Conservation (phyloP, 2,888 invertebrate species). For the Cacoxenus indagator region DNA sequence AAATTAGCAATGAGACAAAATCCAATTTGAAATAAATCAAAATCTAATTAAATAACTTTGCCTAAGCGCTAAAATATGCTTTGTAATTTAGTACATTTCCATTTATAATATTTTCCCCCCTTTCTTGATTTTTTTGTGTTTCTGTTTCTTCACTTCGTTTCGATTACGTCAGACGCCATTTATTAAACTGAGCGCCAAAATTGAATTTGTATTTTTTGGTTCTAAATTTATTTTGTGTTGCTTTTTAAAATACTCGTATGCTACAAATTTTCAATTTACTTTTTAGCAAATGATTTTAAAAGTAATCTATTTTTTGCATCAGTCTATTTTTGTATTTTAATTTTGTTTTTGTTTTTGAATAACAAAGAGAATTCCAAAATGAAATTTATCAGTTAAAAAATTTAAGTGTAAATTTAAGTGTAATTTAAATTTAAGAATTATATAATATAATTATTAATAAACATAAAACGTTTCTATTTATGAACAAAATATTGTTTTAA, state of each 20-base stretch:
- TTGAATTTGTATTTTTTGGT: background rate
- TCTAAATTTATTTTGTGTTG: constrained; percentile 30
- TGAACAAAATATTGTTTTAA: no score
- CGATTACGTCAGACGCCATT: background rate
- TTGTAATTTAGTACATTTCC: constrained; percentile 33
- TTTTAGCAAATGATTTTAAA: background rate
- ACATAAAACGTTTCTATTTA: background rate
- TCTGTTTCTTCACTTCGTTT: background rate
- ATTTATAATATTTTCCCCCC: constrained; percentile 35
- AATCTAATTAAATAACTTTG: constrained; percentile 19
- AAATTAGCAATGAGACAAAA: background rate
- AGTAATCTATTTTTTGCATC: background rate
- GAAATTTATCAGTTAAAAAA: background rate
- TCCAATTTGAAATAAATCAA: background rate
- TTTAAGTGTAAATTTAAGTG: background rate
- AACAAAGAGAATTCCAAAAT: background rate
- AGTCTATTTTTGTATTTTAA: background rate
- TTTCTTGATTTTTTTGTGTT: constrained; percentile 24
- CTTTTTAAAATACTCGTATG: constrained; percentile 15
- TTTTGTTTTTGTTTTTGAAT: background rate
- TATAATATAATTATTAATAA: background rate
- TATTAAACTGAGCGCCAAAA: background rate
- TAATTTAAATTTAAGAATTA: background rate
- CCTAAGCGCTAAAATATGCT: constrained; percentile 43
- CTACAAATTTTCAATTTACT: constrained; percentile 43